These are phyloP conservation scores for Psophia crepitans DNA, from an alignment of 2,113 vertebrate species.

Conservation along the genomic window DNA sequence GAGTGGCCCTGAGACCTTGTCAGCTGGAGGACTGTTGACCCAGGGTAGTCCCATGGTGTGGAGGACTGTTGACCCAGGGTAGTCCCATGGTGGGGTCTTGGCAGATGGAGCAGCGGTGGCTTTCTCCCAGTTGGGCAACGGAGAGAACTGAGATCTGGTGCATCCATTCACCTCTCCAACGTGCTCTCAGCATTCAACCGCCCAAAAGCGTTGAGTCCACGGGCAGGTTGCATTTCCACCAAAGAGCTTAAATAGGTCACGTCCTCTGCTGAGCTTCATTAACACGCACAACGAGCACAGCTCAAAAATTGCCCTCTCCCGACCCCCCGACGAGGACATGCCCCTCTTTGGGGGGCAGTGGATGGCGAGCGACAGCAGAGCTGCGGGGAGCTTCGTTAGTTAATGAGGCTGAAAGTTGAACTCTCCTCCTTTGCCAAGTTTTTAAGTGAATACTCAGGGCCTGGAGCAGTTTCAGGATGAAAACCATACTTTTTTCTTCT, in stretches of 20 bases:
- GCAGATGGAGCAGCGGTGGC: neutral
- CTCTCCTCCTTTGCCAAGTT: neutral
- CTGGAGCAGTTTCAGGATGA: neutral
- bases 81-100: too few species aligned
- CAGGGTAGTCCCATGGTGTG: too few species aligned
- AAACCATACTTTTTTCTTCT: neutral
- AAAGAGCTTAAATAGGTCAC: neutral
- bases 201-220: fast-evolving
- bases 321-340: neutral
- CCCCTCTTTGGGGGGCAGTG: neutral
- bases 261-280: neutral
- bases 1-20: neutral
- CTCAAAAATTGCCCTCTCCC: neutral
- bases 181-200: fast-evolving
- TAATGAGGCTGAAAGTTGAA: neutral
- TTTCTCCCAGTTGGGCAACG: fast-evolving
- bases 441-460: neutral
- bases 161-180: neutral
- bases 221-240: neutral
- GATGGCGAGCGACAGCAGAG: neutral
- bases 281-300: neutral
- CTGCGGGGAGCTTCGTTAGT: neutral
- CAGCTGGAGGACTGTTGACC: neutral
- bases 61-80: too few species aligned
- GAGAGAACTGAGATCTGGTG: neutral